Evolutionary conservation across 2,113 vertebrate genomes (phyloP).

Genomic region (Lepisosteus oculatus): DNA sequence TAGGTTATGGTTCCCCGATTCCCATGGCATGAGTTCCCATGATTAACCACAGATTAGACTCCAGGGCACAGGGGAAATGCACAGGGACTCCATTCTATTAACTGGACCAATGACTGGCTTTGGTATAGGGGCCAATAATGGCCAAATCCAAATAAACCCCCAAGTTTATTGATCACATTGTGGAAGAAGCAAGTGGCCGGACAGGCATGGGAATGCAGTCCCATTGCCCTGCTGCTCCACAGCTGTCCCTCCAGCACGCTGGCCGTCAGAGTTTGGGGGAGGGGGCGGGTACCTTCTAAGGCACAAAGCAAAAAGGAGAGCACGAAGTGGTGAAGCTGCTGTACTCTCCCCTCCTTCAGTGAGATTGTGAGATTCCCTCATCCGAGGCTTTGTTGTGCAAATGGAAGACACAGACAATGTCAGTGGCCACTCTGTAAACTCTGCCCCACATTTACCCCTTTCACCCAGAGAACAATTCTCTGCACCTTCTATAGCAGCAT

Average conservation of each 20-base stretch:
- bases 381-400: conserved; percentile 9
- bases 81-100: too few species aligned
- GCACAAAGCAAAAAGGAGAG: not conserved
- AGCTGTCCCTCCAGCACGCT: conserved; percentile 18
- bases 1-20: not conserved
- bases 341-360: not conserved
- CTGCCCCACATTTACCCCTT: not conserved
- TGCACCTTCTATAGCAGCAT: not conserved
- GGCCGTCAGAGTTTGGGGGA: conserved; percentile 6
- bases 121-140: not conserved
- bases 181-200: not conserved
- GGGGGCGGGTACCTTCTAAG: conserved; percentile 20
- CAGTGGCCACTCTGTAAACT: conserved; percentile 10
- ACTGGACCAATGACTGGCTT: not conserved
- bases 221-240: not conserved
- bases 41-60: conserved; percentile 15
- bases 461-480: not conserved
- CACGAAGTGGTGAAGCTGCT: not conserved
- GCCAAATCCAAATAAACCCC: conserved; percentile 18
- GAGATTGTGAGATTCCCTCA: conserved; percentile 3
- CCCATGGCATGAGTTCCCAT: conserved; percentile 13
- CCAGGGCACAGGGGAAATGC: not conserved
- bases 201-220: not conserved
- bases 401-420: conserved; percentile 1
- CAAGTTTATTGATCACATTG: conserved; percentile 21